Evolutionary conservation across 2,113 vertebrate species (phyloP).

Genomic region (Gambusia affinis): DNA sequence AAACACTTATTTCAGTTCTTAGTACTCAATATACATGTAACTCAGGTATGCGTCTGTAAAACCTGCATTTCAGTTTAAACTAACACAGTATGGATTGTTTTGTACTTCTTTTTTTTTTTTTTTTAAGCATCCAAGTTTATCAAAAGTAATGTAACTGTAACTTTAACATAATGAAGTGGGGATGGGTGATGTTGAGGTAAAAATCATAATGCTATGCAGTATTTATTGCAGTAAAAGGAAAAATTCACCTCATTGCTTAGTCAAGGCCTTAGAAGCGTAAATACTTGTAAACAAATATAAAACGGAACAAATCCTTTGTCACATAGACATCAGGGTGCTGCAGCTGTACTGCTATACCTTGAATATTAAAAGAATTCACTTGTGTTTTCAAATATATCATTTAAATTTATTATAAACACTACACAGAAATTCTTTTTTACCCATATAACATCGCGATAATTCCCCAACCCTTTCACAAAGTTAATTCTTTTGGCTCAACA

Average conservation of each 20-base stretch:
- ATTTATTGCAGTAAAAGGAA: not conserved
- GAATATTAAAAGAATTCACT: no score
- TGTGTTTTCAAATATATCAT: no score
- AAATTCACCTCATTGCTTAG: not conserved
- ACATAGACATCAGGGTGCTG: not conserved
- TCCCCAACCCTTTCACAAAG: not conserved
- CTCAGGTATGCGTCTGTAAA: constrained; percentile 1
- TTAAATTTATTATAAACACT: no score
- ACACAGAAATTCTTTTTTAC: not conserved
- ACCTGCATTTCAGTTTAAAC: not conserved
- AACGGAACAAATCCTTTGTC: not conserved
- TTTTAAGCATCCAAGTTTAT: not conserved
- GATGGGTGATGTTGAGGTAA: not conserved
- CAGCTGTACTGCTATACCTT: no score
- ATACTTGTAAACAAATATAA: no score
- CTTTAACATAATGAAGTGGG: not conserved
- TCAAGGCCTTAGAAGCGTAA: not conserved
- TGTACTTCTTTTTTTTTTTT: not conserved
- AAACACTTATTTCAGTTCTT: not conserved
- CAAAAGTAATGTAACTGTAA: not conserved
- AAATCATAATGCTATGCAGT: not conserved
- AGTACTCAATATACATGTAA: not conserved
- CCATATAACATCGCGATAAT: not conserved
- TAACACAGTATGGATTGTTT: not conserved
- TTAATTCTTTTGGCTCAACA: not conserved